Evolutionary conservation across 2,797 vertebrate species (phyloP).

Genomic region (Sternarchorhynchus goeldii): DNA sequence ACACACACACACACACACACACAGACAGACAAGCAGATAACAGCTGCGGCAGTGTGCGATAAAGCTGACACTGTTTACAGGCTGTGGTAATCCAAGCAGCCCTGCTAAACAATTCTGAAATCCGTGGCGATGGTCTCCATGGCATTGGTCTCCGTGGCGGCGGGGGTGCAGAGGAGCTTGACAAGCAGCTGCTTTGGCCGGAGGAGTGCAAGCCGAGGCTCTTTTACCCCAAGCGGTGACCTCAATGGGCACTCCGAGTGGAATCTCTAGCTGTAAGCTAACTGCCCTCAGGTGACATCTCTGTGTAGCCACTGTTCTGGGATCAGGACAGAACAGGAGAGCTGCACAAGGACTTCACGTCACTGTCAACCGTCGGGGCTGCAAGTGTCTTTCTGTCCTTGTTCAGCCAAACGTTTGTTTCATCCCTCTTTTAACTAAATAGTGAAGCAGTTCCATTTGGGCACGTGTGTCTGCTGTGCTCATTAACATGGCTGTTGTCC

Average conservation of each 20-base stretch:
- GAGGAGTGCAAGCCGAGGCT: constrained; percentile 6
- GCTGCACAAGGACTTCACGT: neutral
- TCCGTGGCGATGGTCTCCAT: constrained; percentile 45
- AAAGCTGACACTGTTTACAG: constrained; percentile 59
- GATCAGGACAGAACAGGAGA: constrained; percentile 10
- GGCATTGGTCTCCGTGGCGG: neutral
- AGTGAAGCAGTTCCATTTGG: neutral
- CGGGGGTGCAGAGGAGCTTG: constrained; percentile 37
- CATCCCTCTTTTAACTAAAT: neutral
- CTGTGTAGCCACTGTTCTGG: neutral
- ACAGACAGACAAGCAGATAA: constrained; percentile 45
- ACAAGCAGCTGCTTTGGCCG: constrained; percentile 39
- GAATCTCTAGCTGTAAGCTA: constrained; percentile 18
- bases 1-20: constrained; percentile 16
- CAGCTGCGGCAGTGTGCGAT: constrained; percentile 61
- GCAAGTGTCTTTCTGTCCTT: neutral
- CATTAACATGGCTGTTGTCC: neutral
- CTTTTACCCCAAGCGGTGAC: constrained; percentile 26
- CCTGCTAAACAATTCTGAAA: constrained; percentile 56
- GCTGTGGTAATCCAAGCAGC: constrained; percentile 59
- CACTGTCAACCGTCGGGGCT: constrained; percentile 2
- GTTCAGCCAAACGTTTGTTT: constrained; percentile 4
- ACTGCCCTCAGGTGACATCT: constrained; percentile 3
- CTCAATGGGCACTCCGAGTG: constrained; percentile 28
- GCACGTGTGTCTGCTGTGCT: neutral